A percentile compares a stretch with the other conserved stretches of the same genome.
phyloP scores from a whole-genome alignment of 2,113 vertebrate species.

The Empidonax traillii region DNA sequence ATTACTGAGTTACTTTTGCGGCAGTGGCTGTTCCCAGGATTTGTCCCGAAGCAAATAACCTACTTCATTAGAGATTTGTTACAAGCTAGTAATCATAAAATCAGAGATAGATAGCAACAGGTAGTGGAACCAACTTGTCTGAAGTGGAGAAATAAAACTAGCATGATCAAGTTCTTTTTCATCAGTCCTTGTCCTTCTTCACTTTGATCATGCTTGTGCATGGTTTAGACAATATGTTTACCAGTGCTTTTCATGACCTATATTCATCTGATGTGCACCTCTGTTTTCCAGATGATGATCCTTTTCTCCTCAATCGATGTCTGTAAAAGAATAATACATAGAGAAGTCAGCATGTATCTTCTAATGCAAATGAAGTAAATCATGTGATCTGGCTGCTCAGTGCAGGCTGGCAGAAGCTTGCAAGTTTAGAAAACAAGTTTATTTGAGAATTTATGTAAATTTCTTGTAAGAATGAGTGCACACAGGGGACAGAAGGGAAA shows the following conservation, averaged over 20 bases:
- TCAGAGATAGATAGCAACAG: neutral
- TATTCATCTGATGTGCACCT: neutral
- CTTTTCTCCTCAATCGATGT: neutral
- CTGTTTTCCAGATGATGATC: neutral
- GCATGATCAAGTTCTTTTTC: neutral
- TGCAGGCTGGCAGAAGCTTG: neutral
- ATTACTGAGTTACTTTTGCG: neutral
- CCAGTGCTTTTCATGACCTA: neutral
- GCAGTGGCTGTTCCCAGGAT: neutral
- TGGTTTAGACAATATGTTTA: neutral
- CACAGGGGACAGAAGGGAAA: constrained; percentile 69
- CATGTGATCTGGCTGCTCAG: neutral
- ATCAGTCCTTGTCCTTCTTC: neutral
- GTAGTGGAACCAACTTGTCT: neutral
- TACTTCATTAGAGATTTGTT: neutral
- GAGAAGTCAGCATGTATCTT: neutral
- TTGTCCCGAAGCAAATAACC: neutral
- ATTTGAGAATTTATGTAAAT: constrained; percentile 77
- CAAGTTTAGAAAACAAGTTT: constrained; percentile 59
- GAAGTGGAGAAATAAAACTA: neutral
- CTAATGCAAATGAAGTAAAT: neutral
- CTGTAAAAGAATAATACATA: neutral
- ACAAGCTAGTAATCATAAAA: neutral
- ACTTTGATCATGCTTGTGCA: neutral
- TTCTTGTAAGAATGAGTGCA: constrained; percentile 70